A percentile compares a stretch with the other conserved stretches of the same genome.
phyloP scores from a whole-genome alignment of 2,797 vertebrate genomes.

The Remorina albescens region DNA sequence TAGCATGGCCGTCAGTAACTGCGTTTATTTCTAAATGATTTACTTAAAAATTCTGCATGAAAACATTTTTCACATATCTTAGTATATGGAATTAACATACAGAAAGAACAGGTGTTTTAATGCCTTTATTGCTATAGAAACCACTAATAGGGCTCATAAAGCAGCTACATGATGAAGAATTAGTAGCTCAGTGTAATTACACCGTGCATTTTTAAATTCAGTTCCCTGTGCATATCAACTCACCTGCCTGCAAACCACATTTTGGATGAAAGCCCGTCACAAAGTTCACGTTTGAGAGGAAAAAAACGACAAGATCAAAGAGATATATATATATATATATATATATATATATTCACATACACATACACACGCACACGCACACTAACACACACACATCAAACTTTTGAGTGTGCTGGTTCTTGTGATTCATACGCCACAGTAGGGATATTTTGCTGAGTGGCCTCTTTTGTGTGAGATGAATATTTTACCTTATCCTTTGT shows the following conservation, averaged over 20 bases:
- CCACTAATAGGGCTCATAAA: constrained; percentile 33
- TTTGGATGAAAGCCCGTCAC: constrained; percentile 63
- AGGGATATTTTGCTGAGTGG: constrained; percentile 12
- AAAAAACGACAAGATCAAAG: constrained; percentile 51
- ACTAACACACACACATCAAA: too few relatives aligned
- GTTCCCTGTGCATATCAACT: constrained; percentile 50
- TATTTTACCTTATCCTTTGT: constrained; percentile 43
- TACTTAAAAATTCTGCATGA: background rate
- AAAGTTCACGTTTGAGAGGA: constrained; percentile 45
- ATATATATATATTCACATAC: constrained; percentile 24
- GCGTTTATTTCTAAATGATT: background rate
- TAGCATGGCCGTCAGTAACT: background rate
- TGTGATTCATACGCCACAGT: constrained; percentile 32
- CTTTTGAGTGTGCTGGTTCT: constrained; percentile 36
- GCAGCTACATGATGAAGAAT: constrained; percentile 29
- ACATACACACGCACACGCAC: too few relatives aligned
- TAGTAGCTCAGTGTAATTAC: constrained; percentile 50
- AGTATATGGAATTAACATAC: background rate
- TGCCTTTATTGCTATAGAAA: background rate
- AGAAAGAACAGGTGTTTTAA: background rate
- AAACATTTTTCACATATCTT: background rate
- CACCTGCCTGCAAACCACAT: constrained; percentile 26
- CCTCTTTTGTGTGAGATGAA: constrained; percentile 30
- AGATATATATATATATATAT: too few relatives aligned
- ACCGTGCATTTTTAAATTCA: constrained; percentile 44